Evolutionary conservation across 2,888 invertebrate species (phyloP).

Genomic region (Allacma fusca): DNA sequence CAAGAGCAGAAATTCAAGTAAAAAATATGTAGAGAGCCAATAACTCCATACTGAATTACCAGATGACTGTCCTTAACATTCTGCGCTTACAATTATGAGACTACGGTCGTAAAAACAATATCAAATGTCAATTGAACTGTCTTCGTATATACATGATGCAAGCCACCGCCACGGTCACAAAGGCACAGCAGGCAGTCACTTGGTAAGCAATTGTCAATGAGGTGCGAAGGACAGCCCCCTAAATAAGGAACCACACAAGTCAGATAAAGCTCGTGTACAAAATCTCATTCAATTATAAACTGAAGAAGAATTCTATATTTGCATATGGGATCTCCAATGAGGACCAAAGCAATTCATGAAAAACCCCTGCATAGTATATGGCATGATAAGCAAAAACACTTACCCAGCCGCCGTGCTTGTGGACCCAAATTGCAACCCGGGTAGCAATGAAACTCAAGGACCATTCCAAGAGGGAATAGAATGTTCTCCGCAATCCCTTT

Average conservation of each 20-base stretch:
- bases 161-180: conserved; percentile 53
- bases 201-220: conserved; percentile 56
- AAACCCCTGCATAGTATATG: too few relatives aligned
- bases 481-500: conserved; percentile 66
- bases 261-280: not conserved
- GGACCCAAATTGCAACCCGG: conserved; percentile 70
- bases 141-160: conserved; percentile 57
- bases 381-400: too few relatives aligned
- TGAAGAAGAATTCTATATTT: not conserved
- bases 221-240: conserved; percentile 57
- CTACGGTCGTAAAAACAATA: not conserved
- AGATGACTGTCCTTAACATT: too few relatives aligned
- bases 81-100: not conserved
- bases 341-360: too few relatives aligned
- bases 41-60: too few relatives aligned
- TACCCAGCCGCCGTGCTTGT: conserved; percentile 71
- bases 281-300: not conserved
- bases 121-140: not conserved
- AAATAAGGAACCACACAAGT: conserved; percentile 20
- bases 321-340: too few relatives aligned
- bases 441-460: conserved; percentile 69
- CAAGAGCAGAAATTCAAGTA: too few relatives aligned
- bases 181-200: conserved; percentile 55
- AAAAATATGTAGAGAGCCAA: too few relatives aligned
- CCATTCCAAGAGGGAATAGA: conserved; percentile 70